Conservation (phyloP, 2,797 vertebrate genomes). For the Myotis vivesi region DNA sequence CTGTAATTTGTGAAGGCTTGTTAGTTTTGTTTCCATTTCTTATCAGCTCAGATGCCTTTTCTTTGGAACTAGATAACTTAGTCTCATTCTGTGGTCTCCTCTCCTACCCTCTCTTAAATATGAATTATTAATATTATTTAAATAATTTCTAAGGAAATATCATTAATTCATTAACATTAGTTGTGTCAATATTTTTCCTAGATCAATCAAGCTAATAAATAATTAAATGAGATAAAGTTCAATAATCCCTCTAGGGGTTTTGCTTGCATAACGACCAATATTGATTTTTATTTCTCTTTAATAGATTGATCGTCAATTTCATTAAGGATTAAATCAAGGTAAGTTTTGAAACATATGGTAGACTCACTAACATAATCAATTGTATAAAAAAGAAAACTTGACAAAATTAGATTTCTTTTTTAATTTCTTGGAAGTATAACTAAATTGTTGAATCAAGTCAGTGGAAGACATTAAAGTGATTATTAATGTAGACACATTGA, state of each 20-base stretch:
- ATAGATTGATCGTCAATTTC: not conserved
- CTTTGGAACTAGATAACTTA: not conserved
- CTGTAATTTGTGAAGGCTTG: not conserved
- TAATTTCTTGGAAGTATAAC: not conserved
- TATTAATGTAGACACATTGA: not conserved
- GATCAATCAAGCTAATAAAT: not conserved
- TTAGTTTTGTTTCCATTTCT: not conserved
- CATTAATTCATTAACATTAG: slow-evolving; percentile 30
- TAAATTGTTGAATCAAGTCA: not conserved
- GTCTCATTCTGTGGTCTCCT: not conserved
- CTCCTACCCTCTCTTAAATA: not conserved
- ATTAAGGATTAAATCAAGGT: not conserved
- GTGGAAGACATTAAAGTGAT: not conserved
- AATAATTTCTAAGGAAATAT: not conserved
- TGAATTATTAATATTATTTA: slow-evolving; percentile 34
- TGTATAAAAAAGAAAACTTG: not conserved
- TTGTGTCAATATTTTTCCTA: not conserved
- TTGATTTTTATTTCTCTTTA: not conserved
- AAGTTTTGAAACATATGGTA: slow-evolving; percentile 16
- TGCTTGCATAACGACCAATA: not conserved
- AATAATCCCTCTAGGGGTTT: not conserved
- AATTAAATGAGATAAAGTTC: slow-evolving; percentile 11
- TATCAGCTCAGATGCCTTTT: not conserved
- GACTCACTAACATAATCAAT: not conserved
- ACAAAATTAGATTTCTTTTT: not conserved